Conservation (phyloP, 2,888 invertebrate species). For the Hyppa rectilinea region DNA sequence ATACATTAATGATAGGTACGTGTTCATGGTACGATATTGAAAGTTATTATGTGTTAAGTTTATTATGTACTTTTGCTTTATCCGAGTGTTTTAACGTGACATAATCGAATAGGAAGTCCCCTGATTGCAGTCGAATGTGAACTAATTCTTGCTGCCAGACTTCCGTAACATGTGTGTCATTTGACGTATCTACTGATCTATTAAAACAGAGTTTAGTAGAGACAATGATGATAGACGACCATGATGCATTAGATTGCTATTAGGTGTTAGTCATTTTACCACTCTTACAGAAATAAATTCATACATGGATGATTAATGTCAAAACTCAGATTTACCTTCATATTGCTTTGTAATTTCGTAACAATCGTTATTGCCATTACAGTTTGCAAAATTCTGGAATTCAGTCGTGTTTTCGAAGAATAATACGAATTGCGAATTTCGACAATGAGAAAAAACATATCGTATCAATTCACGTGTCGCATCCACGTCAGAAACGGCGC, state of each 20-base stretch:
- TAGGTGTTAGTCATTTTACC: not conserved
- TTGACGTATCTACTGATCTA: not conserved
- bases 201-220: not conserved
- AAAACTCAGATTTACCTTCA: not conserved
- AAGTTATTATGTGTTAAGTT: slow-evolving; percentile 13
- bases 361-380: not conserved
- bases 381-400: slow-evolving; percentile 1
- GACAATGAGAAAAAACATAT: slow-evolving; percentile 57
- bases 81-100: not conserved
- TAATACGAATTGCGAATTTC: slow-evolving; percentile 61
- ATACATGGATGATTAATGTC: not conserved
- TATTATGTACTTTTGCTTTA: slow-evolving; percentile 8
- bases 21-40: slow-evolving; percentile 26
- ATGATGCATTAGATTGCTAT: not conserved
- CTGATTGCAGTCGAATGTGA: not conserved
- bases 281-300: not conserved
- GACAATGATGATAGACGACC: not conserved
- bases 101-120: not conserved
- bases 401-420: slow-evolving; percentile 33
- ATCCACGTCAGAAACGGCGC: slow-evolving; percentile 77
- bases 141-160: not conserved
- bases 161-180: slow-evolving; percentile 6
- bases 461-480: slow-evolving; percentile 78
- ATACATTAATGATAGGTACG: slow-evolving; percentile 23
- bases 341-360: not conserved